A percentile compares a stretch with the other conserved stretches of the same genome.
Evolutionary conservation across 2,888 invertebrate genomes (phyloP).

Genomic region (Bellardia bayeri): DNA sequence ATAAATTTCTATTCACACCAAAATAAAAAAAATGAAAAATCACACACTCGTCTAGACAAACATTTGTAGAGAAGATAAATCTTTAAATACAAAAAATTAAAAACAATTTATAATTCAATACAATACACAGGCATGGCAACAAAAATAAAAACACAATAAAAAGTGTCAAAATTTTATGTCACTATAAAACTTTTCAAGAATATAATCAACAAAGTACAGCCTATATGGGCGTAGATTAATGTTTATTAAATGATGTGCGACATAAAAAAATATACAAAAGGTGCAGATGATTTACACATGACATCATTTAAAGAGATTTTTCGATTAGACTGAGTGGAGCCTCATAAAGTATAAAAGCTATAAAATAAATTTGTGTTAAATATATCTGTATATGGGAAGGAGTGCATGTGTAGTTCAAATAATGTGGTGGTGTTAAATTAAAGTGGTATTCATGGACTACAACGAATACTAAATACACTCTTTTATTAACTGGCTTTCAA

Average conservation of each 20-base stretch:
- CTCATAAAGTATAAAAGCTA: constrained; percentile 34
- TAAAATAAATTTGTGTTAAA: constrained; percentile 3
- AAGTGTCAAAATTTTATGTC: constrained; percentile 45
- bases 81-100: constrained; percentile 8
- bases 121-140: constrained; percentile 26
- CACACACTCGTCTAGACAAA: constrained; percentile 51
- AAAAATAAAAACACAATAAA: constrained; percentile 23
- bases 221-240: constrained; percentile 65
- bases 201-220: constrained; percentile 7
- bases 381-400: background rate
- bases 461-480: background rate
- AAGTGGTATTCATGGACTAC: background rate
- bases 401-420: background rate
- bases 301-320: constrained; percentile 58
- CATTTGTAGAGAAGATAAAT: constrained; percentile 1
- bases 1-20: constrained; percentile 48
- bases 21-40: background rate
- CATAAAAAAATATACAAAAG: constrained; percentile 35
- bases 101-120: constrained; percentile 34
- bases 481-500: background rate
- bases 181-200: constrained; percentile 19
- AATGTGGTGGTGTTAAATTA: background rate
- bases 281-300: constrained; percentile 60
- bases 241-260: constrained; percentile 58
- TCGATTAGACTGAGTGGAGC: constrained; percentile 61